Base-by-base conservation (phyloP, 2,797 vertebrate genomes). In the Anguilla obscura region DNA sequence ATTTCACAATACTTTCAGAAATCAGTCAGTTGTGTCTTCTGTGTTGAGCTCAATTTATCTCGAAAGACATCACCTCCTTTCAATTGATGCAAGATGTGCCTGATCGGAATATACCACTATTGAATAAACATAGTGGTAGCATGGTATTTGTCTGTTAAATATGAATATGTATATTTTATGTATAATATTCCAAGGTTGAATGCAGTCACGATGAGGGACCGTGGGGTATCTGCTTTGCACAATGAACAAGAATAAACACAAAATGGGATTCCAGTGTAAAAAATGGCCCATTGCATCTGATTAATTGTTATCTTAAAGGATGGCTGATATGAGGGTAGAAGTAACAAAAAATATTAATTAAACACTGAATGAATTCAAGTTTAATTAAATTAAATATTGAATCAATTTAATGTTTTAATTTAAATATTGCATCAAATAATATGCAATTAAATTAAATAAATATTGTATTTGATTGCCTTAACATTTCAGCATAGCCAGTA, bases 191-290 rank as follows among this genome's bases (percentile, higher is more conserved):
- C 56, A 58, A 21, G 6, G 66, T 90, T 92, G 91, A 92, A 92
- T 92, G 89, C 86, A 91, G 91, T 91, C 91, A 91, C 92, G 90
- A 91, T 90, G 90, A 90, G 90, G 90, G 91, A 88, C 89, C 86
- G 92, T 89, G 92, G 90, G 66, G 24, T 21, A 69, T 69, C 24
- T 24, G 7, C 24, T 69, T 27, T 69, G 66, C 27, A 21, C 66
- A 69, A 27, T 69, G 66, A 27, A 69, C 66, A 69, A 69, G 24
- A 6, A 27, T 27, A 69, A 69, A 27, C n/a, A 69, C 66, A 69
- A 4, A 69, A 69, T 27, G 66, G 66, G 24, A 24, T 69, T 27
- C 58, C 58, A 60, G 7, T 27, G n/a, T n/a, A 3, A 69, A 69
- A n/a, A n/a, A 3, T 0, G 63, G 7, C n/a, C 24, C 24, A n/a